Evolutionary conservation across 2,888 invertebrate genomes (phyloP).

Genomic region (Tenthredo livida): DNA sequence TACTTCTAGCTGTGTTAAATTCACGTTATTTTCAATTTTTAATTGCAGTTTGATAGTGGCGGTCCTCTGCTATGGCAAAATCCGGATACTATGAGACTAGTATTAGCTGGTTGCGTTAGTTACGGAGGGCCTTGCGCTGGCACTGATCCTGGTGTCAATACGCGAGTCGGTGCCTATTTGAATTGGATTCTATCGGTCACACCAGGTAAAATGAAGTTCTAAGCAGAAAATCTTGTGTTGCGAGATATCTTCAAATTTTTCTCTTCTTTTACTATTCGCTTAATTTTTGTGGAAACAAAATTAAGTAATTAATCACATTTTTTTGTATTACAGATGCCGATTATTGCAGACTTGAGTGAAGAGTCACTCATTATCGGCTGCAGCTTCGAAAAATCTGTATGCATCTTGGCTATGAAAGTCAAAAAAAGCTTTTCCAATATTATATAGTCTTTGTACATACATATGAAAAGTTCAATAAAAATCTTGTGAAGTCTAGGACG

Average conservation of each 20-base stretch:
- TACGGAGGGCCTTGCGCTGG: slow-evolving; percentile 81
- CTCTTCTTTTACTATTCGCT: background rate
- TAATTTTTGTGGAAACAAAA: background rate
- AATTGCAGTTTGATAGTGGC: slow-evolving; percentile 77
- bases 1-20: background rate
- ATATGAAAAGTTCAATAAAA: background rate
- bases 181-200: slow-evolving; percentile 80
- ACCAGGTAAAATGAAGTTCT: slow-evolving; percentile 59
- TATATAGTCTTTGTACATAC: background rate
- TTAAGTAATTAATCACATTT: background rate
- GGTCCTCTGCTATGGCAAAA: slow-evolving; percentile 82
- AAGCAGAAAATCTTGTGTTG: background rate
- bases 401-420: background rate
- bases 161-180: slow-evolving; percentile 80
- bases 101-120: slow-evolving; percentile 80
- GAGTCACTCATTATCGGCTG: background rate
- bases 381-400: background rate
- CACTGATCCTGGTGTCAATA: slow-evolving; percentile 80
- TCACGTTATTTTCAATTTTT: slow-evolving; percentile 53
- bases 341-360: slow-evolving; percentile 46
- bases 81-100: slow-evolving; percentile 65
- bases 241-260: background rate
- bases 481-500: background rate
- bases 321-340: slow-evolving; percentile 12
- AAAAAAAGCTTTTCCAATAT: background rate